phyloP scores from a whole-genome alignment of 2,113 vertebrate genomes.

The Psephotus haematonotus region DNA sequence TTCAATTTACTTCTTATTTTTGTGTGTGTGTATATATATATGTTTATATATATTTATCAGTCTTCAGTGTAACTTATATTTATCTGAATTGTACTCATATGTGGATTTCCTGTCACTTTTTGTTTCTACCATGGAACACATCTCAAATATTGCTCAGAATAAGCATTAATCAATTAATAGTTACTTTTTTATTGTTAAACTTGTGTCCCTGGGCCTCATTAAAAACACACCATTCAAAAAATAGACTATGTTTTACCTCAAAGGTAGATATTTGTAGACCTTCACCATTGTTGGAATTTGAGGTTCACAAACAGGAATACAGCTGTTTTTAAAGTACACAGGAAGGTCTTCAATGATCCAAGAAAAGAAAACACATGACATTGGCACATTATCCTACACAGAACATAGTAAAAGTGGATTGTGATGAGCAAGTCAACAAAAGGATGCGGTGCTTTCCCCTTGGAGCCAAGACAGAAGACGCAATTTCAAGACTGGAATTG shows the following conservation, averaged over 20 bases:
- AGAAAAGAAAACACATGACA: background rate
- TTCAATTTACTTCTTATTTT: background rate
- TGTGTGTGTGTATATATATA: accelerated
- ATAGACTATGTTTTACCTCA: background rate
- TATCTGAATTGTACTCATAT: background rate
- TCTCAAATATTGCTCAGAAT: background rate
- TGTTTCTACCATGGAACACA: background rate
- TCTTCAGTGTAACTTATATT: background rate
- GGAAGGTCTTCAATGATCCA: background rate
- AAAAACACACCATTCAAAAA: background rate
- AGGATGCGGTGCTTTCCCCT: background rate
- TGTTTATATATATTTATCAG: background rate
- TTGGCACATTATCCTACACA: background rate
- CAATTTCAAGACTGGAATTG: background rate
- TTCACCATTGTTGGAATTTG: background rate
- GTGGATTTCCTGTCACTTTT: background rate
- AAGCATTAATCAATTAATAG: background rate
- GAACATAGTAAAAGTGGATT: accelerated
- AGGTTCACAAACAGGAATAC: background rate
- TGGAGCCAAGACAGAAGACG: background rate
- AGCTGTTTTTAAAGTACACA: background rate
- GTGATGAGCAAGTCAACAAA: background rate
- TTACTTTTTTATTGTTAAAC: background rate
- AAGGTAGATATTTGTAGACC: background rate
- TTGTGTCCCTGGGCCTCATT: background rate